Base-by-base conservation (phyloP, 2,113 vertebrate species). In the Sciurus niger region DNA sequence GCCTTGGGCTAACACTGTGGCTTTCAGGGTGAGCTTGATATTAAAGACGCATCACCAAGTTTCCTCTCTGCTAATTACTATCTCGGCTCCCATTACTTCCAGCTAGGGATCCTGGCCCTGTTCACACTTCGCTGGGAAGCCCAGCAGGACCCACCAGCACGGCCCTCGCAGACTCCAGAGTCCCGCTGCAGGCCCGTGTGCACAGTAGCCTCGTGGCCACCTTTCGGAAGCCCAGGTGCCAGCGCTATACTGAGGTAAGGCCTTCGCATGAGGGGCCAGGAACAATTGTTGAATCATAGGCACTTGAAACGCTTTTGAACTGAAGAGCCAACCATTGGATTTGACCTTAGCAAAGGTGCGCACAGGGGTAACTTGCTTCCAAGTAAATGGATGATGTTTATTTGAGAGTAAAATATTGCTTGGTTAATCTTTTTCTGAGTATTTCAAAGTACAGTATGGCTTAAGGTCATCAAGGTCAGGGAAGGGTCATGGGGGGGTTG, bases 171-270 rank as follows among this genome's bases (percentile, higher is more conserved):
- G 84, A 92, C 22, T 32, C 40, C 77, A 30, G 86, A 70, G 90
- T 58, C 70, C 51, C 7, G 84, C 84, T 85, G 3, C 70, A 48
- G 83, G 93, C 83, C 55, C 92, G 51, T 5, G 68, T 95, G 22
- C 77, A 97, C 67, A 53, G 88, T 68, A 92, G 89, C 53, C 65
- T 67, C 37, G 94, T 97, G 51, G 93, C 97, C 43, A 80, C 97
- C 96, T 93, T 97, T 93, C 92, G 92, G 40, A 94, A 87, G 70
- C 89, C 97, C 34, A 89, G 87, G 0, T 95, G 97, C 87, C 67
- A 30, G 2, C 43, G 34, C 25, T 97, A 74, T 43, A 0, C 95
- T 48, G 90, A 98, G 97, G 98, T 98, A 98, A 98, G 96, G 9
- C 43, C 43, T 90, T 78, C 32, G 67, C 25, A 43, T 20, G 2